phyloP scores from a whole-genome alignment of 2,113 vertebrate species.

The Embiotoca jacksoni region DNA sequence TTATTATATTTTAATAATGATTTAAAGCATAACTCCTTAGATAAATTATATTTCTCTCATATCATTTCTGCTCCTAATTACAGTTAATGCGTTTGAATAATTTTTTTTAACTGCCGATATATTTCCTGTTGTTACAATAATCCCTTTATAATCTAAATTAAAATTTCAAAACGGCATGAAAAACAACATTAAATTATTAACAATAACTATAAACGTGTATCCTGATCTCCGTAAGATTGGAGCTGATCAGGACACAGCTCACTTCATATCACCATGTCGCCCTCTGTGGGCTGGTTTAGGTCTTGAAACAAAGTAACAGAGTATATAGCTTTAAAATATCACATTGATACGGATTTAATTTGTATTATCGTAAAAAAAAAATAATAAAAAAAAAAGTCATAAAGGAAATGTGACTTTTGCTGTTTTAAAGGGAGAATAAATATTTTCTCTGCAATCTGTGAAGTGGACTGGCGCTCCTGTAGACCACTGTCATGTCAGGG shows the following conservation, averaged over 20 bases:
- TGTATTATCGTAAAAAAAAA: too few relatives aligned
- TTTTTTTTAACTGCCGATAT: background rate
- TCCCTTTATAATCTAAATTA: background rate
- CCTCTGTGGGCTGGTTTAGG: conserved; percentile 66
- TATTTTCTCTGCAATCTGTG: conserved; percentile 28
- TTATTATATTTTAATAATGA: background rate
- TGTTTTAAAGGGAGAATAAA: background rate
- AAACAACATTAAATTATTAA: background rate
- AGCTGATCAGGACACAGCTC: background rate
- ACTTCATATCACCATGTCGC: conserved; percentile 60
- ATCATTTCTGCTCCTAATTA: background rate
- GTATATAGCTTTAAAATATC: background rate
- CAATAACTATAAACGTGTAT: background rate
- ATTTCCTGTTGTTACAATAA: too few relatives aligned
- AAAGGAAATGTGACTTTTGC: too few relatives aligned
- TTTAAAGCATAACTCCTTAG: conserved; percentile 2
- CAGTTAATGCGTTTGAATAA: background rate
- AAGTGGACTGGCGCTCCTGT: background rate
- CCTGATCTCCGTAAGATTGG: background rate
- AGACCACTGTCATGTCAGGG: background rate
- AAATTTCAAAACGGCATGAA: background rate
- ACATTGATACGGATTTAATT: too few relatives aligned
- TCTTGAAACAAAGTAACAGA: background rate
- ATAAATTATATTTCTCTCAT: background rate
- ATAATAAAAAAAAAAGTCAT: too few relatives aligned